Conservation (phyloP, 2,113 vertebrate species). For the Oncorhynchus kisutch region DNA sequence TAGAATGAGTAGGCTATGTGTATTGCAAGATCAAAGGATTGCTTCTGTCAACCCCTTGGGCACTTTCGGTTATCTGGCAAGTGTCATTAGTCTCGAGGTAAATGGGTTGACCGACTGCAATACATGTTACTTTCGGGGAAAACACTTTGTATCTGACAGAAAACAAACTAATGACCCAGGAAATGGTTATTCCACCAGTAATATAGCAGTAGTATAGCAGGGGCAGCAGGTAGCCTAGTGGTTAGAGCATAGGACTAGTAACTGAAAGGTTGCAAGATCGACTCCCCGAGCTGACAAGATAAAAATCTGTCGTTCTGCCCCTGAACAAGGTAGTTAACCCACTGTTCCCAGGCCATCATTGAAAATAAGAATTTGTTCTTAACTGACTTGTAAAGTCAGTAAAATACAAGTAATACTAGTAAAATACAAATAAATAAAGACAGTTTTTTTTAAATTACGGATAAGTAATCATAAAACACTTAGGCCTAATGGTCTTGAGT, state of each 20-base stretch:
- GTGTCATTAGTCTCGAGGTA: conserved; percentile 1
- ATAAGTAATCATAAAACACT: background rate
- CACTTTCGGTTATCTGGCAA: background rate
- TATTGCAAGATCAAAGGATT: conserved; percentile 10
- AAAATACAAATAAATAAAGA: background rate
- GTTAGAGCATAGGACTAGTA: too few species aligned
- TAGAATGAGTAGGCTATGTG: conserved; percentile 1
- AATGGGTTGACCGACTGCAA: background rate
- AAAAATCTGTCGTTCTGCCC: too few species aligned
- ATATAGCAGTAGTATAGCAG: background rate
- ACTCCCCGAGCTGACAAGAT: too few species aligned
- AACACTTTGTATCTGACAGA: background rate
- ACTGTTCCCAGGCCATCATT: too few species aligned
- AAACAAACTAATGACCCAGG: background rate
- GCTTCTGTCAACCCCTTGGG: conserved; percentile 2
- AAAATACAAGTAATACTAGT: too few species aligned
- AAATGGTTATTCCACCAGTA: conserved; percentile 5
- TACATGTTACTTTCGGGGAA: background rate
- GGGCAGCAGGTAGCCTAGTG: too few species aligned
- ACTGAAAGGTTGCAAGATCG: too few species aligned
- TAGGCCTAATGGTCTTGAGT: background rate
- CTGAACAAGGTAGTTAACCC: too few species aligned
- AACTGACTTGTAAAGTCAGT: background rate
- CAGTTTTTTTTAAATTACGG: too few species aligned
- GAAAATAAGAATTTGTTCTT: too few species aligned